Evolutionary conservation across 1,140 invertebrate species (phyloP).

Genomic region (Mylabris phalerata): DNA sequence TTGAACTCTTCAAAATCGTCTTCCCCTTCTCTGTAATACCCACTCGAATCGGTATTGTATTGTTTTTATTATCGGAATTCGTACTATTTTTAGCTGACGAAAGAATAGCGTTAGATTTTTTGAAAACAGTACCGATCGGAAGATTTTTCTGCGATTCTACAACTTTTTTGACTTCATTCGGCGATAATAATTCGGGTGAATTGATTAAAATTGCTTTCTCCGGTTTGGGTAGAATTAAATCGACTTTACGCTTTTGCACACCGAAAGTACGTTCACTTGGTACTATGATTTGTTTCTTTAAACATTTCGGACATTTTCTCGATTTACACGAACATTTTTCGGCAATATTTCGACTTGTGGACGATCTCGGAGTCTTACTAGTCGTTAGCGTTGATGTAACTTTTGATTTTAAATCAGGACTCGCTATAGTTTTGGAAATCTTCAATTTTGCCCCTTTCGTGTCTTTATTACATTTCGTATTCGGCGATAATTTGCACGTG

Average conservation of each 20-base stretch:
- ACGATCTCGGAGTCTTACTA: constrained; percentile 24
- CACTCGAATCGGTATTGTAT: constrained; percentile 43
- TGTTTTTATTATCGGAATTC: constrained; percentile 41
- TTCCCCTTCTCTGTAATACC: constrained; percentile 46
- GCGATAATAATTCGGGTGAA: constrained; percentile 51
- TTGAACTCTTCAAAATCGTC: constrained; percentile 34
- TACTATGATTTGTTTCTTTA: not conserved
- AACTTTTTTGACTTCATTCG: constrained; percentile 52
- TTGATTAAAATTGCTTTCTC: constrained; percentile 32
- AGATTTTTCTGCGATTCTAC: constrained; percentile 42
- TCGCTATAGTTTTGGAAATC: constrained; percentile 42
- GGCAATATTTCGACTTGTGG: constrained; percentile 10
- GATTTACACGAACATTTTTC: constrained; percentile 6
- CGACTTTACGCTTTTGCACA: constrained; percentile 35
- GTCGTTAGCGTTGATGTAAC: constrained; percentile 27
- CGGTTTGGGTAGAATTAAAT: constrained; percentile 23
- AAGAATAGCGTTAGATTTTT: constrained; percentile 41
- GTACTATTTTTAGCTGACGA: constrained; percentile 36
- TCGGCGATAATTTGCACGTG: constrained; percentile 44
- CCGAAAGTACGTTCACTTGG: constrained; percentile 43
- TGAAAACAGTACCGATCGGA: constrained; percentile 39
- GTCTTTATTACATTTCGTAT: constrained; percentile 38
- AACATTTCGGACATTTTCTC: not conserved
- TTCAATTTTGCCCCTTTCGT: constrained; percentile 27
- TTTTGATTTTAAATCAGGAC: constrained; percentile 32